A percentile compares a stretch with the other conserved stretches of the same genome.
phyloP scores from a whole-genome alignment of 1,140 invertebrate species.

The Anthonomus grandis region DNA sequence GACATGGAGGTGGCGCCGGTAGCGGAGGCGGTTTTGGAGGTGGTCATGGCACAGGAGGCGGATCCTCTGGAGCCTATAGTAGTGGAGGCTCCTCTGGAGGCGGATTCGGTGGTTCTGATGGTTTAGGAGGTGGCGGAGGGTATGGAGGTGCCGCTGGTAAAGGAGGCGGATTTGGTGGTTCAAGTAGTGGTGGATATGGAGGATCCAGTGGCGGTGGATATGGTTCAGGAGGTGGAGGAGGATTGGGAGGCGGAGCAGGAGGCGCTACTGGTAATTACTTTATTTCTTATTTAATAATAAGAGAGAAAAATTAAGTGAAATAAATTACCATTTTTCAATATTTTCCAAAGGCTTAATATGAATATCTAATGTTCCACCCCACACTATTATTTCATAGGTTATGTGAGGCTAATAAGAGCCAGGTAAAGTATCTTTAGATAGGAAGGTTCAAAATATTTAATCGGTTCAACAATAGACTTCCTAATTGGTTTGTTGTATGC shows the following conservation, averaged over 20 bases:
- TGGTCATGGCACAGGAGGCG: conserved; percentile 21
- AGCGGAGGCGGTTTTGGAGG: conserved; percentile 13
- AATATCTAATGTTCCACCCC: too few relatives aligned
- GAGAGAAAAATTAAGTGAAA: too few relatives aligned
- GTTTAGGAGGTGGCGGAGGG: conserved; percentile 21
- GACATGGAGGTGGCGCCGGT: conserved; percentile 13
- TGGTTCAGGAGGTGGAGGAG: conserved; percentile 22
- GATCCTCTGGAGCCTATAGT: conserved; percentile 13
- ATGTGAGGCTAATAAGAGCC: too few relatives aligned
- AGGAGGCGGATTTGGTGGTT: conserved; percentile 16
- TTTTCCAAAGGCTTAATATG: too few relatives aligned
- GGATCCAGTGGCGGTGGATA: conserved; percentile 3
- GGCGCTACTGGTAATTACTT: conserved; percentile 3
- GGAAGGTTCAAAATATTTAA: too few relatives aligned
- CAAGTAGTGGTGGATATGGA: background rate
- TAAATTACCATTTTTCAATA: too few relatives aligned
- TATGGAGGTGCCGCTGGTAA: conserved; percentile 13
- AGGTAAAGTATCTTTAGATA: too few relatives aligned
- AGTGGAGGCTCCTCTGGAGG: conserved; percentile 9
- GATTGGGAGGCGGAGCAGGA: conserved; percentile 9
- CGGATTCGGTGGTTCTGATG: conserved; percentile 10
- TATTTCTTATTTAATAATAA: too few relatives aligned
- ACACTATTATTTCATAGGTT: too few relatives aligned
- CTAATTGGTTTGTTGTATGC: too few relatives aligned
- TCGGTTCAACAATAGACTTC: too few relatives aligned